These are phyloP conservation scores for Loripinus fragilis DNA, from an alignment of 2,888 invertebrate species.

Conservation along the genomic window DNA sequence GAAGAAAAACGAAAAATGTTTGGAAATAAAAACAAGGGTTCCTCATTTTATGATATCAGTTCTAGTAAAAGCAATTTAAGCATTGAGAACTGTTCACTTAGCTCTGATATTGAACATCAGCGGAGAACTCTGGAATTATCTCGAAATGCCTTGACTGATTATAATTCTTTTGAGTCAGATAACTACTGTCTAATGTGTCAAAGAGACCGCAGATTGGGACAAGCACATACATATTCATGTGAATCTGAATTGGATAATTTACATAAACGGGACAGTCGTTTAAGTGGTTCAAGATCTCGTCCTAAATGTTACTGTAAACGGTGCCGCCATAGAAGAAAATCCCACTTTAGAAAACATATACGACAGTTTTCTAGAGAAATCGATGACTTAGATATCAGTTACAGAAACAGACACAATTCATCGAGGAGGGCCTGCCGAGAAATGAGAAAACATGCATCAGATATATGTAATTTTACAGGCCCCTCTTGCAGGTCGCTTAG, in stretches of 20 bases:
- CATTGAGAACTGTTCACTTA: neutral
- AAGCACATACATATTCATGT: conserved; percentile 22
- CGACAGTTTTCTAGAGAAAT: neutral
- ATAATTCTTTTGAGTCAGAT: conserved; percentile 36
- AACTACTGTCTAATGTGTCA: conserved; percentile 10
- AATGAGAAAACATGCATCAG: neutral
- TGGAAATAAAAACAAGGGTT: conserved; percentile 46
- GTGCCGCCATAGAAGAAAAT: conserved; percentile 21
- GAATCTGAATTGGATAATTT: conserved; percentile 32
- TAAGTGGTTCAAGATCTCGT: neutral
- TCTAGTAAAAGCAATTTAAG: neutral
- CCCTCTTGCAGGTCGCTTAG: neutral
- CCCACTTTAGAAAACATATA: conserved; percentile 9
- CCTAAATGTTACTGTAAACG: conserved; percentile 26
- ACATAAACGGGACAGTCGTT: neutral
- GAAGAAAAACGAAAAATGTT: conserved; percentile 41
- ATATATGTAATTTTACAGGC: neutral
- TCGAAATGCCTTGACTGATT: neutral
- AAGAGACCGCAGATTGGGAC: neutral
- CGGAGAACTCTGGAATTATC: neutral
- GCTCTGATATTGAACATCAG: neutral
- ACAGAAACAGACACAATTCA: neutral
- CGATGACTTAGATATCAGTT: neutral
- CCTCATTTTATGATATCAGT: conserved; percentile 45
- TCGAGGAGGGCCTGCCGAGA: neutral